Conservation (phyloP, 2,888 invertebrate species). For the Erannis defoliaria region DNA sequence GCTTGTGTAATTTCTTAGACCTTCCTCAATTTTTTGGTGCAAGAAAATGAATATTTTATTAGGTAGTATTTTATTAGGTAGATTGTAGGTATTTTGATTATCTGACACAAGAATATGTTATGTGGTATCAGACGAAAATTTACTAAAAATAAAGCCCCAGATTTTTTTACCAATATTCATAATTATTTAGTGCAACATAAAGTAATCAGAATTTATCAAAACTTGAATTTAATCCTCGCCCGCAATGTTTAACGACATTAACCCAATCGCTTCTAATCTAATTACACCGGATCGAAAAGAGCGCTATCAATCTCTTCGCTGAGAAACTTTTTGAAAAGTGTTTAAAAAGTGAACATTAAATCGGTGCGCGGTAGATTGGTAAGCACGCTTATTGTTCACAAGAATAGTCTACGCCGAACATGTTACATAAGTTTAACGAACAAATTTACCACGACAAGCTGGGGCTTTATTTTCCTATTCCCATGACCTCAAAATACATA, state of each 20-base stretch:
- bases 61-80: no score
- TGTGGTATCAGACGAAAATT: no score
- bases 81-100: no score
- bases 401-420: not conserved
- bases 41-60: no score
- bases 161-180: not conserved
- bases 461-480: no score
- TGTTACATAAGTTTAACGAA: not conserved
- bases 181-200: not conserved
- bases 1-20: no score
- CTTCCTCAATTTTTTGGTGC: no score
- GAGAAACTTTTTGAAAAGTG: slow-evolving; percentile 47
- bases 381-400: not conserved
- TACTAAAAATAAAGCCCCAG: no score
- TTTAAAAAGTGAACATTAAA: slow-evolving; percentile 53
- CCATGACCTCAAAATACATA: no score
- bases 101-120: no score
- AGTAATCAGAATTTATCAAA: not conserved
- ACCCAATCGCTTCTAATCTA: slow-evolving; percentile 17
- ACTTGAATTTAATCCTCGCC: not conserved
- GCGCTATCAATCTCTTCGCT: slow-evolving; percentile 20
- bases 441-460: not conserved
- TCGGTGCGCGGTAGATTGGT: slow-evolving; percentile 7
- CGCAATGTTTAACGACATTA: slow-evolving; percentile 9
- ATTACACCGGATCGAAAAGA: slow-evolving; percentile 25